Percentiles rank a stretch among this genome's conserved stretches.
Conservation (phyloP, 2,113 vertebrate genomes). For the Sebastes fasciatus region DNA sequence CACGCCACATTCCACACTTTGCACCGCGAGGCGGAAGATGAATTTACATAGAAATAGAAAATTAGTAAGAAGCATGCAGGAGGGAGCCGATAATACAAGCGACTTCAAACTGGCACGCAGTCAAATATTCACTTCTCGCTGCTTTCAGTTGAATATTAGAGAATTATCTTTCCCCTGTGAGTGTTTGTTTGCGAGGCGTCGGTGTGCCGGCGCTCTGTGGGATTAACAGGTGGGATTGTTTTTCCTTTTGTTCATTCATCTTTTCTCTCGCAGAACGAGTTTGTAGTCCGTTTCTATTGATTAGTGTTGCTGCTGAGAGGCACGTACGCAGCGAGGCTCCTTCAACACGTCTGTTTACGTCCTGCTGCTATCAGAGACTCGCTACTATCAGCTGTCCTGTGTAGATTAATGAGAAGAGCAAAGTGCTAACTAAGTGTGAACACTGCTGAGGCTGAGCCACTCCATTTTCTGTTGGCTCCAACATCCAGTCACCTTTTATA, state of each 20-base stretch:
- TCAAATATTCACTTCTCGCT: neutral
- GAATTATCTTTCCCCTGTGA: constrained; percentile 17
- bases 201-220: neutral
- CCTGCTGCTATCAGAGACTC: constrained; percentile 39
- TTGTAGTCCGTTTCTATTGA: constrained; percentile 15
- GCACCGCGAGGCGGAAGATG: neutral
- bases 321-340: neutral
- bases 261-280: constrained; percentile 15
- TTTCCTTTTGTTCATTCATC: constrained; percentile 20
- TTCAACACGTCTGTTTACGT: constrained; percentile 23
- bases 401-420: constrained; percentile 37
- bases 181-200: constrained; percentile 31
- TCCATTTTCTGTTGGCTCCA: neutral
- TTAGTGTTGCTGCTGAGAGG: constrained; percentile 32
- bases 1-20: neutral
- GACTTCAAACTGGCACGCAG: constrained; percentile 40
- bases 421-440: constrained; percentile 51
- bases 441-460: neutral
- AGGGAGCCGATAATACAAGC: constrained; percentile 25
- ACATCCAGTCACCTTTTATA: neutral
- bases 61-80: constrained; percentile 33
- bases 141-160: constrained; percentile 7
- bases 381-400: constrained; percentile 39
- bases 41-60: constrained; percentile 73
- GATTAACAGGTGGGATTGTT: constrained; percentile 37